These are phyloP conservation scores for Sthenelais limicola DNA, from an alignment of 2,888 invertebrate species.

Conservation along the genomic window DNA sequence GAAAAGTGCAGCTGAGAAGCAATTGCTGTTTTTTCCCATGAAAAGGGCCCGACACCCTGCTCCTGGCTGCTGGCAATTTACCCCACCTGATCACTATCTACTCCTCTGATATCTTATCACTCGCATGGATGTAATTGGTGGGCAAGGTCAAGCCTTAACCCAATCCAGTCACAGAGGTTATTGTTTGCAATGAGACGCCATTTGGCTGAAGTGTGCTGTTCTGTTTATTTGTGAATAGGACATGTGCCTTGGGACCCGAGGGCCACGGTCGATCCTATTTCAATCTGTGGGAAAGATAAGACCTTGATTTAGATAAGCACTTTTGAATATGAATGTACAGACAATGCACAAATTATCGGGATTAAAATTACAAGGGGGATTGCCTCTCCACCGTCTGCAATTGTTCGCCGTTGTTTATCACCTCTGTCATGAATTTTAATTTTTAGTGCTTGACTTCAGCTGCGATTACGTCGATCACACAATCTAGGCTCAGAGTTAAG, in stretches of 20 bases:
- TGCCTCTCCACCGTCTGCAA: too few species aligned
- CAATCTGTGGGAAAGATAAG: neutral
- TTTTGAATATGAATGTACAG: neutral
- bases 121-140: slow-evolving; percentile 1
- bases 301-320: slow-evolving; percentile 28
- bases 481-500: too few species aligned
- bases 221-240: slow-evolving; percentile 14
- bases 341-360: neutral
- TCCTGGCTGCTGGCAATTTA: too few species aligned
- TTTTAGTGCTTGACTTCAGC: too few species aligned
- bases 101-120: slow-evolving; percentile 20
- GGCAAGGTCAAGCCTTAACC: neutral
- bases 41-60: too few species aligned
- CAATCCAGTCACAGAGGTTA: neutral
- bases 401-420: too few species aligned
- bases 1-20: too few species aligned
- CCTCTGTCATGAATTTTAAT: too few species aligned
- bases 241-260: slow-evolving; percentile 23
- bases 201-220: slow-evolving; percentile 16
- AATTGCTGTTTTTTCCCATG: too few species aligned
- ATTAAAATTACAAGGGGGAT: slow-evolving; percentile 8
- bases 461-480: too few species aligned
- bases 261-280: slow-evolving; percentile 7
- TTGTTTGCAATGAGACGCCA: slow-evolving; percentile 25
- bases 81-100: slow-evolving; percentile 1